Base-by-base conservation (phyloP, 2,888 invertebrate genomes). In the Acanthosepion esculentum region DNA sequence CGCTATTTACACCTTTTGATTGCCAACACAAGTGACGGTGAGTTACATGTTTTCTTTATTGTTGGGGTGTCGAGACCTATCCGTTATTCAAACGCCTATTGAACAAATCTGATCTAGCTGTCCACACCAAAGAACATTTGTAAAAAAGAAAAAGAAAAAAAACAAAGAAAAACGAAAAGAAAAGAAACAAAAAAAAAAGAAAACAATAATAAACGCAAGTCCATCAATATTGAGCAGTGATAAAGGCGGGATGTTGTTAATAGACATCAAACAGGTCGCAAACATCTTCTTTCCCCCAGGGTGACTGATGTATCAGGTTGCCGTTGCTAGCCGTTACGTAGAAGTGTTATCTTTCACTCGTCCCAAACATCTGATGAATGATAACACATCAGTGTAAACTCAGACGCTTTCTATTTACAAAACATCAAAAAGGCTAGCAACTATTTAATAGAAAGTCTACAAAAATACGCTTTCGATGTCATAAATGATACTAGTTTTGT, bases 1-100 rank as follows among this genome's bases (percentile, higher is more conserved):
- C 78, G 78, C 78, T 78, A 78, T 78, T 78, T 78, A 78, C 78
- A 78, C 78, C 78, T 78, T 78, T 78, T 78, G n/a, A 78, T 78
- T 78, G 78, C n/a, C 78, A 78, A 12, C n/a, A 18, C 78, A n/a
- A 78, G n/a, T 33, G 12, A 33, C 78, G 78, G n/a, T 1, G 26
- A 78, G 78, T 15, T 78, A 78, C 78, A n/a, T n/a, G n/a, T 78
- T 78, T 78, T 78, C n/a, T 78, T 78, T 33, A 78, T n/a, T 78
- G n/a, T n/a, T n/a, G 78, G n/a, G 78, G n/a, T 78, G 78, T 78
- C 78, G n/a, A 78, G 78, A 78, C 78, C n/a, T 33, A 78, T 78
- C 78, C 78, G 78, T 78, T 78, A n/a, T 78, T 78, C 78, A 78
- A 78, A 78, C 78, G 78, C 78, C 78, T 78, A 78, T 78, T 33